Evolutionary conservation across 2,113 vertebrate genomes (phyloP), one percentile per base, ranked within the genome.

Genomic region (Ginglymostoma cirratum): DNA sequence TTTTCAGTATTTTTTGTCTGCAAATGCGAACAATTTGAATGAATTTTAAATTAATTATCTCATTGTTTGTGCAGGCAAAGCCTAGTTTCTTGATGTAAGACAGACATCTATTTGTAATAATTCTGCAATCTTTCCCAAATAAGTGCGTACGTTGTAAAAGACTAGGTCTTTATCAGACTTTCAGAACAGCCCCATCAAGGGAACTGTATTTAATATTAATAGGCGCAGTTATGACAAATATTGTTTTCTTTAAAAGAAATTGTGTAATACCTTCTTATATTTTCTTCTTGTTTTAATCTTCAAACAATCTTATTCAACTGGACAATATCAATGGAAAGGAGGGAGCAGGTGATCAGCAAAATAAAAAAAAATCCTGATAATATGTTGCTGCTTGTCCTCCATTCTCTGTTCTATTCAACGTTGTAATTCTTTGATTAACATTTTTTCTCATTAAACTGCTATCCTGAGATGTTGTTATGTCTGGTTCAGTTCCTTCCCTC

Each of bases 381-480:
- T 23, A 42, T 69, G 45, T 45, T 72, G 94, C 66, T 27, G 67
- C 72, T 48, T 15, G 27, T 30, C 45, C 34, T 42, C 12, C 93
- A 69, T 94, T 95, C 94, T 27, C 67, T 52, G 6, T 52, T 72
- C 45, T 30, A 52, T 76, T 72, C 67, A 27, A 70, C 61, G 17
- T 14, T 87, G 27, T 38, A 34, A 34, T 66, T 61, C 55, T 92
- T 70, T 95, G 94, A 95, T 95, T 95, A 95, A 70, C 94, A 95
- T 95, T 95, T 95, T 67, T 45, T 76, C 38, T 95, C 93, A 52
- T 34, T 52, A 72, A 76, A 67, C 94, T 95, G 45, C 94, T 12
- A 30, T 76, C 45, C 45, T 70, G 67, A 69, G 69, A 48, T 27
- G 14, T 95, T 95, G 94, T 95, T 95, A 95, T 95, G 94, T 95